Evolutionary conservation across 1,140 invertebrate genomes (phyloP), one percentile per base, ranked within the genome.

Genomic region (Zaprionus kolodkinae): DNA sequence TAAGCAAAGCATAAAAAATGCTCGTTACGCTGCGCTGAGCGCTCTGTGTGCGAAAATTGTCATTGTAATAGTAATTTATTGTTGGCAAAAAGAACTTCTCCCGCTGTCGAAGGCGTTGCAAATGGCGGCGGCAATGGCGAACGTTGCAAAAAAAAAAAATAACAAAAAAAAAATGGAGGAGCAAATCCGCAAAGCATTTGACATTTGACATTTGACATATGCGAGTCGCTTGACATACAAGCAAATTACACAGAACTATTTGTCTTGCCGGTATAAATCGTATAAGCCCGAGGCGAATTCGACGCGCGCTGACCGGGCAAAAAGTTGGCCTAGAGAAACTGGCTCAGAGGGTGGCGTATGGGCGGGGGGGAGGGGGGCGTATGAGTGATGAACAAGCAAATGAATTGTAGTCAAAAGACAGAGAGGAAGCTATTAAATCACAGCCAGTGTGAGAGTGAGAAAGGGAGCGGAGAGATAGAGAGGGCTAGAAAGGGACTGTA

Each of bases 51-150:
- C 30, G 50, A 68, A 57, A 80, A 88, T 84, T 83, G 84, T 87
- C 80, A 79, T 80, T 88, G 84, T 84, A 88, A 88, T 88, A 83
- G 84, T 88, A 88, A 88, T 88, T 88, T 88, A 88, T 88, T 79
- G 83, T 76, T 73, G 64, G 65, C 50, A 82, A 78, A 83, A 87
- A 72, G 87, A 86, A 72, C 66, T 77, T 66, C 72, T 55, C 64
- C 76, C 64, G 56, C 63, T 65, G 72, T 60, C 55, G 61, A 54
- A 61, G 65, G 56, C 45, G 33, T 33, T 21, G 6, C 17, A 48
- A 57, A 45, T 11, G 17, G 43, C 27, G 27, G n/a, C 15, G 40
- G 52, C 17, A 45, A 25, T 11, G 17, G 43, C 27, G 27, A 43
- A 15, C 6, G 56, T n/a, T 6, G 27, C 21, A 27, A 33, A 1